phyloP scores from a whole-genome alignment of 2,113 vertebrate species.

The Fregetta grallaria region DNA sequence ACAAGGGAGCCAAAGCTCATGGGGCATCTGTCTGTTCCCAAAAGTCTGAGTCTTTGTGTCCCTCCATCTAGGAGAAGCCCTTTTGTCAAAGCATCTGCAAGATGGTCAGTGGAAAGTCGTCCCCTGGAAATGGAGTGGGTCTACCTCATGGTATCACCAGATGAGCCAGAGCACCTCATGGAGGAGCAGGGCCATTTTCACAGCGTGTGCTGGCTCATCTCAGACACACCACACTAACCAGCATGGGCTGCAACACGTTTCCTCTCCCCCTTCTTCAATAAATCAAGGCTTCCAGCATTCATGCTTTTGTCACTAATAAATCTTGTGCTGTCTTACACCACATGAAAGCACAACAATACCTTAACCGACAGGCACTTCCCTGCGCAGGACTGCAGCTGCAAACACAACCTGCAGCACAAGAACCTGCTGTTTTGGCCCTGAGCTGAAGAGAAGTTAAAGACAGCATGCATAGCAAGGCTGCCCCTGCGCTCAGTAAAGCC shows the following conservation, averaged over 20 bases:
- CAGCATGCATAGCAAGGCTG: rapidly evolving
- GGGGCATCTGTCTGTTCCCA: neutral
- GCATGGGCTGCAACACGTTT: slow-evolving; percentile 19
- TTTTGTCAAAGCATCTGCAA: neutral
- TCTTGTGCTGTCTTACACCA: slow-evolving; percentile 33
- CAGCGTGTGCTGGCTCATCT: neutral
- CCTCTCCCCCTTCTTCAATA: slow-evolving; percentile 16
- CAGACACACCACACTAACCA: neutral
- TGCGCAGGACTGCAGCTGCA: slow-evolving; percentile 3
- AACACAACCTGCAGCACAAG: slow-evolving; percentile 8
- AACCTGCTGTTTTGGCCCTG: neutral
- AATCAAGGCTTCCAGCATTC: slow-evolving; percentile 37
- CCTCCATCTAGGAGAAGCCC: neutral
- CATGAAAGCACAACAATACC: slow-evolving; percentile 40
- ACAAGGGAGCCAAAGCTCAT: neutral
- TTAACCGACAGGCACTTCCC: slow-evolving; percentile 4
- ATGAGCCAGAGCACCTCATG: neutral
- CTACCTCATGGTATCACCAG: rapidly evolving
- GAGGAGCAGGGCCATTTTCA: neutral
- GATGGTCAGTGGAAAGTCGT: neutral
- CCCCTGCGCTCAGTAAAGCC: neutral
- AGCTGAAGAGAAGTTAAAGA: neutral
- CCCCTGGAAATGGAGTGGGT: neutral
- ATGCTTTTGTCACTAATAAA: slow-evolving; percentile 43
- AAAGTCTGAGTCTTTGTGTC: neutral